Base-by-base conservation (phyloP, 2,113 vertebrate species). In the Psettodes erumei region DNA sequence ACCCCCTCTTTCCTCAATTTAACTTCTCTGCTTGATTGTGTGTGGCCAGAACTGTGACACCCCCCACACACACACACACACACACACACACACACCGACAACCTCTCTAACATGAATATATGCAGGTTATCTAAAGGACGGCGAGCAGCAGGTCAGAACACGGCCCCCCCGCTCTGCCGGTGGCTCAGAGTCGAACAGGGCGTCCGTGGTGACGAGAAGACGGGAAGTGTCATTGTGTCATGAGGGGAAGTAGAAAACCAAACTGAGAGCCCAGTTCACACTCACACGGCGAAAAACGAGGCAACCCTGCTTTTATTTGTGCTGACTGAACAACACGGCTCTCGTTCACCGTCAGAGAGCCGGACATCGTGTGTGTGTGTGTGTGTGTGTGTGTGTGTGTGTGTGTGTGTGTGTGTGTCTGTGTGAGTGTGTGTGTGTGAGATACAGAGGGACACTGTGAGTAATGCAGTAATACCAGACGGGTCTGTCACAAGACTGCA, bases 401-500 rank as follows among this genome's bases (percentile, higher is more conserved):
- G 37, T 51, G 45, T 42, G 43, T 38, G 60, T 40, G 59, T 32
- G 59, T 64, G 59, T 77, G 60, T 66, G 63, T 47, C 40, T 48
- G 53, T 43, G 65, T 23, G 38, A 21, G 40, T 5, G 79, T 27
- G 38, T 16, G 69, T 5, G 43, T 6, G 27, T 21, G 13, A 65
- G 53, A 63, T 43, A 66, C 55, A 62, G 55, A 72, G 71, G 18
- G 21, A 51, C 60, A 33, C 75, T 70, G 82, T 85, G 84, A 84
- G 86, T 82, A 85, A 86, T 78, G 64, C 80, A 61, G 62, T 79
- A 70, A 80, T 71, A 63, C 73, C 71, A 70, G 77, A 77, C 75
- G 53, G 60, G 71, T 56, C 61, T 85, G 89, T 92, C 89, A 90
- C 86, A 88, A 86, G 89, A 88, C 85, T 83, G 64, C 80, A 75